phyloP scores from a whole-genome alignment of 2,113 vertebrate species.

The Ammospiza nelsoni region DNA sequence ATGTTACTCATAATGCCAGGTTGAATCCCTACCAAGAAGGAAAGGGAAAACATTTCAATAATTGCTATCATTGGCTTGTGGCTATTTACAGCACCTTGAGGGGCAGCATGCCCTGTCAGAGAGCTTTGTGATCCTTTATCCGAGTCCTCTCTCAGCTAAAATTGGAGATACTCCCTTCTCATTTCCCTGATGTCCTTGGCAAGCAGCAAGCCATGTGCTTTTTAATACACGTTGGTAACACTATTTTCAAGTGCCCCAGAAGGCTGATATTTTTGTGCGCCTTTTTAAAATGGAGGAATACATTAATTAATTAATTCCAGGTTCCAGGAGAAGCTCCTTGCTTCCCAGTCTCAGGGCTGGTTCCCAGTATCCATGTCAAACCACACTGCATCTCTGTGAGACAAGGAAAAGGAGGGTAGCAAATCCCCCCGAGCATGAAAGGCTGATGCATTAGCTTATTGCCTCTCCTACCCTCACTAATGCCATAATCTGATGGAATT shows the following conservation, averaged over 20 bases:
- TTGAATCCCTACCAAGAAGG: background rate
- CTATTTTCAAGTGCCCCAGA: background rate
- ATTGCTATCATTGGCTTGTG: background rate
- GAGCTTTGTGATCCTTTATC: background rate
- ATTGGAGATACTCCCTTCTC: background rate
- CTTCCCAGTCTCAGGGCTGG: background rate
- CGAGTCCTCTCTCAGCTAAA: background rate
- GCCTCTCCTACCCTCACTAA: background rate
- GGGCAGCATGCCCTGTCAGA: background rate
- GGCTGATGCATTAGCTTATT: background rate
- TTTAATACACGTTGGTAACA: background rate
- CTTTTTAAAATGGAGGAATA: background rate
- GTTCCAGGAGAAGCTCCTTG: background rate
- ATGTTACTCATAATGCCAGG: accelerated
- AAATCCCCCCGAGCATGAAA: background rate
- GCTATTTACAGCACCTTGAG: background rate
- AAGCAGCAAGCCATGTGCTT: background rate
- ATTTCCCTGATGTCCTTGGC: background rate
- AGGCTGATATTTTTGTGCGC: background rate
- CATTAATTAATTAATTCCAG: background rate
- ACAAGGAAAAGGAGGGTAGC: background rate
- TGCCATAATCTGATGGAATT: slow-evolving; percentile 17
- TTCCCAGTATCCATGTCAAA: background rate
- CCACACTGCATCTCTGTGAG: accelerated
- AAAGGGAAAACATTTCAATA: background rate